Evolutionary conservation across 1,140 invertebrate species (phyloP).

Genomic region (Drosophila murphyi): DNA sequence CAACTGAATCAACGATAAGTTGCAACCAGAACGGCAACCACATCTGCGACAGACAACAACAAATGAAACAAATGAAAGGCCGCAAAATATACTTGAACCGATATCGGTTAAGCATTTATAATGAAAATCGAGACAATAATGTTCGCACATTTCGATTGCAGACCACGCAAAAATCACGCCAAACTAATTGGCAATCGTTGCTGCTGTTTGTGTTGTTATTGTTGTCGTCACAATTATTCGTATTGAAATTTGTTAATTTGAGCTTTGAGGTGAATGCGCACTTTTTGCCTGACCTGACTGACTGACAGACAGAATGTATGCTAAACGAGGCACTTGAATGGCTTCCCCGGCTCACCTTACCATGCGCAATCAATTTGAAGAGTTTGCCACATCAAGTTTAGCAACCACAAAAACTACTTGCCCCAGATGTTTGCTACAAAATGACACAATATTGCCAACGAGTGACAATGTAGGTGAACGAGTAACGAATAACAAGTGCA

Average conservation of each 20-base stretch:
- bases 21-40: constrained; percentile 14
- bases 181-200: constrained; percentile 37
- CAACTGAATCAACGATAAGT: constrained; percentile 32
- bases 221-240: constrained; percentile 32
- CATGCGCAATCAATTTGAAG: constrained; percentile 2
- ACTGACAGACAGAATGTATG: constrained; percentile 12
- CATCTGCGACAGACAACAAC: constrained; percentile 1
- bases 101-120: background rate
- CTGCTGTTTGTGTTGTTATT: background rate
- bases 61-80: constrained; percentile 4
- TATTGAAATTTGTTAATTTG: constrained; percentile 41
- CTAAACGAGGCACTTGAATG: constrained; percentile 26
- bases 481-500: background rate
- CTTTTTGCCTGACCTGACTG: constrained; percentile 13
- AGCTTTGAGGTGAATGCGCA: constrained; percentile 15
- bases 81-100: constrained; percentile 31
- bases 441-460: constrained; percentile 4
- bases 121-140: constrained; percentile 14
- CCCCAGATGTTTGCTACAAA: constrained; percentile 6
- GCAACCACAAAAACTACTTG: constrained; percentile 4
- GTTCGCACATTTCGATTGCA: background rate
- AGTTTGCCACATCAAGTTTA: background rate
- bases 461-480: background rate
- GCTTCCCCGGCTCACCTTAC: background rate
- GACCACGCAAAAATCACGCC: constrained; percentile 11